A percentile compares a stretch with the other conserved stretches of the same genome.
These are phyloP conservation scores for Synanthedon vespiformis DNA, from an alignment of 2,888 invertebrate species.

Conservation along the genomic window DNA sequence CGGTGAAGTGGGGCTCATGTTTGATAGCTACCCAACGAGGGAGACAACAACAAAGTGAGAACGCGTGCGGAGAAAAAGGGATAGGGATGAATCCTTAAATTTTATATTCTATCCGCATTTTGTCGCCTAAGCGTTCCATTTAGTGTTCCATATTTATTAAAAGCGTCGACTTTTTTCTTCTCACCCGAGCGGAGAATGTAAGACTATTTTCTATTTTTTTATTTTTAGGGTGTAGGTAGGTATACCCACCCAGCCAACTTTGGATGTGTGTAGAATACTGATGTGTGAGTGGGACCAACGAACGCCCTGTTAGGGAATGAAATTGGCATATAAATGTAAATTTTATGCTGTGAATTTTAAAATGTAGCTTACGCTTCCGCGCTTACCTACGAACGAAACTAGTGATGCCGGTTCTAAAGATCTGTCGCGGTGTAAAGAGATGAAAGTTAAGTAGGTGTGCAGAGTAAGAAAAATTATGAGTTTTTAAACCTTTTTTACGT, in stretches of 20 bases:
- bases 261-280: constrained; percentile 62
- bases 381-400: constrained; percentile 32
- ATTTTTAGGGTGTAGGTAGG: constrained; percentile 36
- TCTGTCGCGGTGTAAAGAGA: constrained; percentile 40
- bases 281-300: constrained; percentile 64
- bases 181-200: constrained; percentile 52
- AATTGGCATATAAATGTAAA: constrained; percentile 72
- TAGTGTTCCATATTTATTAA: constrained; percentile 70
- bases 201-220: constrained; percentile 48
- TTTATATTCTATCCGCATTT: constrained; percentile 71
- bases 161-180: constrained; percentile 57
- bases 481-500: constrained; percentile 33
- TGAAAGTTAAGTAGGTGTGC: constrained; percentile 61
- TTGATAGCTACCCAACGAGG: constrained; percentile 42
- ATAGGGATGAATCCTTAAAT: constrained; percentile 51
- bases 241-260: constrained; percentile 21
- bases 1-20: constrained; percentile 54
- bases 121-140: constrained; percentile 71
- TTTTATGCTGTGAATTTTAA: constrained; percentile 72
- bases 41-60: constrained; percentile 32
- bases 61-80: constrained; percentile 30
- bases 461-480: constrained; percentile 47
- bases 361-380: constrained; percentile 67
- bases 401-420: constrained; percentile 48
- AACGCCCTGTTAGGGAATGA: constrained; percentile 67